These are phyloP conservation scores for Enteromius treurensis DNA, from an alignment of 2,797 vertebrate species.

Conservation along the genomic window DNA sequence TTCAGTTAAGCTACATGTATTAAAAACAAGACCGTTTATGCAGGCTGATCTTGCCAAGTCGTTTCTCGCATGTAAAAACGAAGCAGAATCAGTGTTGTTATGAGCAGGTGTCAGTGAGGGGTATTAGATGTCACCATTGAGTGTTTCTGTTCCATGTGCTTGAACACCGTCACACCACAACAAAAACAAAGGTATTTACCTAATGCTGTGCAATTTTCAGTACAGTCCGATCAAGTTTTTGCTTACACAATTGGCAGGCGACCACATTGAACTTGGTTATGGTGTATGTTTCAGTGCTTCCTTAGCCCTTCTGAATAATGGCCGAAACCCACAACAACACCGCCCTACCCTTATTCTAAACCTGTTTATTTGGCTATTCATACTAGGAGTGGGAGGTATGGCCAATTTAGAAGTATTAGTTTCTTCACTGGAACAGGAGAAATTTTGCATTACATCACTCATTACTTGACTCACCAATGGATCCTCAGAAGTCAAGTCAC, in stretches of 20 bases:
- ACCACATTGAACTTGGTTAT: neutral
- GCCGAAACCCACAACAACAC: neutral
- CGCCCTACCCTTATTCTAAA: neutral
- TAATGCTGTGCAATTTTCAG: neutral
- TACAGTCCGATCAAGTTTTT: neutral
- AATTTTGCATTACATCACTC: neutral
- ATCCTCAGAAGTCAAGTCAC: too few species aligned
- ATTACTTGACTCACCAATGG: neutral
- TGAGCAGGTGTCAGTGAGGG: constrained; percentile 58
- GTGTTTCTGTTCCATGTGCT: constrained; percentile 49
- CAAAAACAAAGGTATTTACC: constrained; percentile 7
- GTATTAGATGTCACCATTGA: constrained; percentile 62
- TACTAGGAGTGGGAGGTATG: neutral
- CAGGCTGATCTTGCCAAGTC: neutral
- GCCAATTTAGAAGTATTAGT: neutral
- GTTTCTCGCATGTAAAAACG: constrained; percentile 33
- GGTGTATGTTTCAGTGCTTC: neutral
- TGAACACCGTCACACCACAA: neutral
- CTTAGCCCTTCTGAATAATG: neutral
- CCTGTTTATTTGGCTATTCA: neutral
- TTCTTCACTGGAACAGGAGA: neutral
- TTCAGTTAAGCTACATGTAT: neutral
- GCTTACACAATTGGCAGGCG: neutral
- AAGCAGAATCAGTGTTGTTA: constrained; percentile 33
- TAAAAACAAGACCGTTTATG: neutral